These are phyloP conservation scores for Empidonax alnorum DNA, from an alignment of 2,113 vertebrate species.

Conservation along the genomic window DNA sequence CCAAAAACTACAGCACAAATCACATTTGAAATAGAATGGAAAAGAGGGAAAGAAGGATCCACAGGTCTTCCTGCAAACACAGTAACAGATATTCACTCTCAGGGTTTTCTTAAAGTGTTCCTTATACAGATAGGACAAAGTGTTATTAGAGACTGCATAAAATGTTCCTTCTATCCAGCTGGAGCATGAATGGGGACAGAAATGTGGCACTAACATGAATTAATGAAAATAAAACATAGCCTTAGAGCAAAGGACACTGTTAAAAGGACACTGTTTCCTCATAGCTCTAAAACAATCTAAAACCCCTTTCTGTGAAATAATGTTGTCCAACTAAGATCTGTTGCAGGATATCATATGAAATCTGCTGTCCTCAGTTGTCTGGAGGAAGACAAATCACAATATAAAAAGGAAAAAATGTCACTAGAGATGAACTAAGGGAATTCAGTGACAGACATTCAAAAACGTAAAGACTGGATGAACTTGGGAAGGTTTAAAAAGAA, in stretches of 20 bases:
- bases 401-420: not conserved
- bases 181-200: not conserved
- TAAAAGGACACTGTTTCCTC: not conserved
- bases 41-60: slow-evolving; percentile 39
- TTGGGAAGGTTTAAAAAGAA: not conserved
- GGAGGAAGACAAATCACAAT: not conserved
- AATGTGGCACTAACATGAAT: not conserved
- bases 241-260: not conserved
- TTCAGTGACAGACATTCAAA: not conserved
- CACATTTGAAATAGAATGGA: slow-evolving; percentile 61
- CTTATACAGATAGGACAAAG: not conserved
- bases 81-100: not conserved
- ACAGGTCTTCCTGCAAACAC: slow-evolving; percentile 57
- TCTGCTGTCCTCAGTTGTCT: not conserved
- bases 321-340: not conserved
- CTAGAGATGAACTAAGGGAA: not conserved
- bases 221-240: not conserved
- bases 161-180: not conserved
- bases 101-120: not conserved
- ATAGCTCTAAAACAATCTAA: not conserved
- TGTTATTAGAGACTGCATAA: not conserved
- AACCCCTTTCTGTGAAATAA: not conserved
- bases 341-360: not conserved
- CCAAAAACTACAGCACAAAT: slow-evolving; percentile 64
- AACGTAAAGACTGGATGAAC: not conserved